A percentile compares a stretch with the other conserved stretches of the same genome.
These are phyloP conservation scores for Harpalus rubripes DNA, from an alignment of 2,888 invertebrate species.

Conservation along the genomic window DNA sequence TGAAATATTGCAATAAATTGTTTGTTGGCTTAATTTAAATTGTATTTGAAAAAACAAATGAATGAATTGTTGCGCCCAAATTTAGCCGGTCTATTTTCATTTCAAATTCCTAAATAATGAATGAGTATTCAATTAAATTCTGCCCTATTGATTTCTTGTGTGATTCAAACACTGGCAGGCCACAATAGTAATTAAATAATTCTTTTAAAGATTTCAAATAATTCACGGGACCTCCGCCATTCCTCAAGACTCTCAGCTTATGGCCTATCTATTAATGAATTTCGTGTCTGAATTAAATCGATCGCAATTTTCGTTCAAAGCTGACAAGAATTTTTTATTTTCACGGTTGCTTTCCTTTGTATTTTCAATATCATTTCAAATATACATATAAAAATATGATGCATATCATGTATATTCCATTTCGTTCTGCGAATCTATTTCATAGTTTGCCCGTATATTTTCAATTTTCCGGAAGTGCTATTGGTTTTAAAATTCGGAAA, in stretches of 20 bases:
- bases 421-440: background rate
- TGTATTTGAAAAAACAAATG: background rate
- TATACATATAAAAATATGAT: conserved; percentile 4
- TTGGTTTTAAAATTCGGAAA: background rate
- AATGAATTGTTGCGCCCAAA: conserved; percentile 1
- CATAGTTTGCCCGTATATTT: conserved; percentile 2
- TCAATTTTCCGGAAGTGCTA: background rate
- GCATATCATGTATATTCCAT: conserved; percentile 2
- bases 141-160: conserved; percentile 48
- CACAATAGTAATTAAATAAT: conserved; percentile 51
- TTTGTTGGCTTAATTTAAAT: background rate
- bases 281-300: conserved; percentile 28
- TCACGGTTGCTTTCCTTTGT: background rate
- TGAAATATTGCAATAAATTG: background rate
- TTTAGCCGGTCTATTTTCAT: background rate
- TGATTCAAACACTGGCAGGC: conserved; percentile 26
- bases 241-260: conserved; percentile 24
- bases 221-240: conserved; percentile 23
- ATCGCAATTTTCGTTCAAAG: conserved; percentile 26
- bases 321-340: conserved; percentile 40
- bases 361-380: conserved; percentile 26
- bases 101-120: conserved; percentile 21
- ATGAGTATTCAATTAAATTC: conserved; percentile 31
- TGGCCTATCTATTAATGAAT: conserved; percentile 52
- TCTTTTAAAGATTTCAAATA: conserved; percentile 55